Base-by-base conservation (phyloP, 2,888 invertebrate genomes). In the Heterodera filipjevi region DNA sequence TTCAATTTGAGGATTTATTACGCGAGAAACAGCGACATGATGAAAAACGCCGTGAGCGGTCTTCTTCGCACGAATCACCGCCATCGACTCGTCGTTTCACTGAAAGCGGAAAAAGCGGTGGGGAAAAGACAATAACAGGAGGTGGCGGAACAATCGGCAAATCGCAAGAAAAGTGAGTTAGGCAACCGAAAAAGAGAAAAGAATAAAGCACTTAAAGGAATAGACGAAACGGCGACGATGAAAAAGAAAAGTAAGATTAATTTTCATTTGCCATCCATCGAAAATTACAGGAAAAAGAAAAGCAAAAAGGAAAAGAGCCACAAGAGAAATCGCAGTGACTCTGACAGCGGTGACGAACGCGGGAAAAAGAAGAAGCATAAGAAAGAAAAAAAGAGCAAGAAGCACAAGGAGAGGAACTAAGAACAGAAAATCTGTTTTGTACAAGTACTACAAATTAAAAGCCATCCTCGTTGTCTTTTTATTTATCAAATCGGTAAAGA, bases 311-410 rank as follows among this genome's bases (percentile, higher is more conserved):
- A 53, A 32, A 46, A 44, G 30, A 46, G 33, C 3, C 71, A 46
- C 59, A 44, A 59, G 33, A 32, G 68, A 35, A 19, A 32, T 22
- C 68, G 35, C 68, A 68, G 68, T 53, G 78, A 72, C 16, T 71
- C 70, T 27, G 71, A 39, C 35, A 76, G 80, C 5, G 81, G 79
- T 19, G 64, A 66, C 22, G 79, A 76, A 46, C 76, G 75, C 22
- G 44, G 59, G 30, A 82, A 81, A 75, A 81, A 81, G 53, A 82
- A 83, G 77, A 83, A 83, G 80, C 80, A 81, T 68, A 82, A 83
- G 66, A 79, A 80, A 59, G 79, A 81, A 59, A 81, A 82, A 49
- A 79, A 81, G 68, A 77, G 39, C 68, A 81, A 76, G 71, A 71
- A 68, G 19, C 71, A 79, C 46, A 74, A 70, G 64, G 81, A 81